phyloP scores from a whole-genome alignment of 1,140 invertebrate species.

The Ceratosolen solmsi region DNA sequence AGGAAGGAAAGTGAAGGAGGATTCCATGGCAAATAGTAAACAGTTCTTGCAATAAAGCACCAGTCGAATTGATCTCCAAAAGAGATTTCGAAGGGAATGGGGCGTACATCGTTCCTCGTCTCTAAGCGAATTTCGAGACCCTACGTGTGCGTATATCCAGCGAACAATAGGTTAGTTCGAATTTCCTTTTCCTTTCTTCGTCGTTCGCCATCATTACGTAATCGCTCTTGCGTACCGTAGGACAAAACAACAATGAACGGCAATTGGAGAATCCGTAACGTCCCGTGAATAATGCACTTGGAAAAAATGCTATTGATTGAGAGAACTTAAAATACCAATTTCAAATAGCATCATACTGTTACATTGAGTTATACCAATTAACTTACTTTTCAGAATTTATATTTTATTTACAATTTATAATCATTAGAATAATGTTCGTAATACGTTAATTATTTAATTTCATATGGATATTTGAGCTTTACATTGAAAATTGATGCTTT shows the following conservation, averaged over 20 bases:
- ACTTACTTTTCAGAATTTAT: too few relatives aligned
- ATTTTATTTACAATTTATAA: too few relatives aligned
- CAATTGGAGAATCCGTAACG: too few relatives aligned
- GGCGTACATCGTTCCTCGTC: not conserved
- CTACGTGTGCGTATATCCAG: not conserved
- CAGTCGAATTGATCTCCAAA: constrained; percentile 25
- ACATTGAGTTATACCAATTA: too few relatives aligned
- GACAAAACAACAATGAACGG: not conserved
- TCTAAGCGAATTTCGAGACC: not conserved
- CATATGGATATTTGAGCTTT: too few relatives aligned
- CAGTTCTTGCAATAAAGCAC: constrained; percentile 42
- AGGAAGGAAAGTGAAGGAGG: constrained; percentile 6
- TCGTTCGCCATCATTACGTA: not conserved
- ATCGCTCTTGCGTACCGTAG: not conserved
- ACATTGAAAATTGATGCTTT: too few relatives aligned
- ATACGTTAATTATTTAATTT: too few relatives aligned
- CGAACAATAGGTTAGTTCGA: not conserved
- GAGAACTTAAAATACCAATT: not conserved
- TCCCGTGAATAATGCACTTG: too few relatives aligned
- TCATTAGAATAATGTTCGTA: too few relatives aligned
- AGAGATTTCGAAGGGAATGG: constrained; percentile 18
- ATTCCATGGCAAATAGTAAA: constrained; percentile 41
- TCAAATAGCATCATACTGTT: not conserved
- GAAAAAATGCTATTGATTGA: too few relatives aligned
- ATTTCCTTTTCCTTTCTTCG: not conserved